Conservation (phyloP, 2,797 vertebrate genomes). For the Setipinna tenuifilis region DNA sequence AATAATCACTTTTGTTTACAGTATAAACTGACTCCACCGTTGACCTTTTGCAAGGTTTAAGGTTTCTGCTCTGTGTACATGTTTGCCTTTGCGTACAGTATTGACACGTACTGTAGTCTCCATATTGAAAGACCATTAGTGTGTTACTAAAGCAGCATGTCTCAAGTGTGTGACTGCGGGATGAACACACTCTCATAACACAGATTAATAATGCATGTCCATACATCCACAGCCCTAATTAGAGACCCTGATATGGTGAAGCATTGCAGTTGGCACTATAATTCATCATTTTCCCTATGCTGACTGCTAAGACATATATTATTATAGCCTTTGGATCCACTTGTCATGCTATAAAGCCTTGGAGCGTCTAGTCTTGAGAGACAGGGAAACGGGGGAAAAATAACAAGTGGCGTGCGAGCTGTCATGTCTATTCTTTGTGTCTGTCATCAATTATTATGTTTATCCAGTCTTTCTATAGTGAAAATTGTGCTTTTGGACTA, state of each 20-base stretch:
- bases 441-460: neutral
- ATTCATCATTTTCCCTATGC: neutral
- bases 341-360: neutral
- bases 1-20: neutral
- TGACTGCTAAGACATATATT: neutral
- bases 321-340: neutral
- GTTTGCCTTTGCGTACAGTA: neutral
- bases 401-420: no score
- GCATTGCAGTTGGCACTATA: no score
- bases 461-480: neutral
- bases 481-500: neutral
- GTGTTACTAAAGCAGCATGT: neutral
- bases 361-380: neutral
- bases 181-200: neutral
- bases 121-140: neutral
- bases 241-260: neutral
- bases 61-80: neutral
- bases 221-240: neutral
- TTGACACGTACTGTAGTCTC: neutral
- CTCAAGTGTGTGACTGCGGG: neutral
- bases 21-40: neutral
- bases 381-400: no score
- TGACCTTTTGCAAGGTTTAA: neutral
- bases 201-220: neutral
- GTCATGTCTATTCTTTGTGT: no score